Base-by-base conservation (phyloP, 2,888 invertebrate species). In the Chrysomela aeneicollis region DNA sequence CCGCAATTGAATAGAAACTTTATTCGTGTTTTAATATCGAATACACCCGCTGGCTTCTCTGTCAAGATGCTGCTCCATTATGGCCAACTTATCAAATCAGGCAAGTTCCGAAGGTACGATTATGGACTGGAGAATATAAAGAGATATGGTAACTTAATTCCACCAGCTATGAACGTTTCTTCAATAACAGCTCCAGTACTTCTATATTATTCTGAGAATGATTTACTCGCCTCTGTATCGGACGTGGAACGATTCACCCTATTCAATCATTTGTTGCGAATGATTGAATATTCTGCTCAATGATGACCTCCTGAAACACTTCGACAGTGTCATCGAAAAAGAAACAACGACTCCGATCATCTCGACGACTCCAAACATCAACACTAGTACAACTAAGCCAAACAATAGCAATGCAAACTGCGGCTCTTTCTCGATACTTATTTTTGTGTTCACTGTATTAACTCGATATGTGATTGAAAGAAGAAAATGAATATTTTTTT, bases 191-290 rank as follows among this genome's bases (percentile, higher is more conserved):
- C 63, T 10, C 71, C 72, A 5, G 37, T 71, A 12, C 68, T 69
- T 8, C 32, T 70, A 5, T 72, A 69, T 58, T 68, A 68, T 47
- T 53, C 59, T 1, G 66, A 67, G 52, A 71, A 73, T 53, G 73
- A 73, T 42, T 70, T 60, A 49, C 54, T 70, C 15, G 61, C 67
- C 26, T 35, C 63, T 32, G 26, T 69, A 0, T 19, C 59, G 66
- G 66, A 60, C 15, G 64, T 60, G 22, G 61, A 64, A 50, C 52
- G 26, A 32, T 51, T 67, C 19, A 42, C 47, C 50, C 22, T 52
- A 1, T 75, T 74, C 35, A 74, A 70, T 37, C 76, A 76, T 59
- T n/a, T 35, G 68, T 58, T 8, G 75, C 74, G 15, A 74, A 64
- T 49, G 72, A 75, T 59, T 61, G 19, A 30, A 68, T 32, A 35